Conservation (phyloP, 2,113 vertebrate genomes). For the Albula glossodonta region DNA sequence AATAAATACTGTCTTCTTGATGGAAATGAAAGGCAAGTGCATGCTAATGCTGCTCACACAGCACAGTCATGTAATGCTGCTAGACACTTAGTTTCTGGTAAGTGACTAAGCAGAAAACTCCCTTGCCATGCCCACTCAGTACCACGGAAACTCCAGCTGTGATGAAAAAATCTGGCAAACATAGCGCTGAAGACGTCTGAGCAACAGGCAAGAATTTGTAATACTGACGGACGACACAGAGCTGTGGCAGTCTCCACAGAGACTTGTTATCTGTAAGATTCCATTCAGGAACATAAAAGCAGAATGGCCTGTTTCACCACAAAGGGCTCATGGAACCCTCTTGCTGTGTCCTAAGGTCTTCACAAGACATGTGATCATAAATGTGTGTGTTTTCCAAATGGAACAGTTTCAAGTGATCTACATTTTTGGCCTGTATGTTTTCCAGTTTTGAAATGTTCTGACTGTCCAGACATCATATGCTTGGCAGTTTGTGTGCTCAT, state of each 20-base stretch:
- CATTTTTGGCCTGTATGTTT: neutral
- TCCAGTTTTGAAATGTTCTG: neutral
- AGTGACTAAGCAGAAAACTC: neutral
- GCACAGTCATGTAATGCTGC: neutral
- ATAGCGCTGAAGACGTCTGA: neutral
- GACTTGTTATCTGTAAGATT: neutral
- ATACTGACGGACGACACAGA: neutral
- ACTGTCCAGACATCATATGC: neutral
- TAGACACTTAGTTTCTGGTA: neutral
- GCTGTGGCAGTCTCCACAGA: neutral
- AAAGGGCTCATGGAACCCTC: neutral
- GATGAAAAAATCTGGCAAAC: neutral
- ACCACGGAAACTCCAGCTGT: neutral
- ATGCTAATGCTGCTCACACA: neutral
- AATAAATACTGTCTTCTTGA: neutral
- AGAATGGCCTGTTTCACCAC: neutral
- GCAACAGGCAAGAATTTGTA: neutral
- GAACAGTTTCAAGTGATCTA: neutral
- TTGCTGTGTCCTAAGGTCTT: neutral
- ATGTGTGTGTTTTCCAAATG: neutral
- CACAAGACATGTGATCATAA: neutral
- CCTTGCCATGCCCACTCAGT: neutral
- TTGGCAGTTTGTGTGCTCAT: neutral
- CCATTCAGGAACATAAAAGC: neutral
- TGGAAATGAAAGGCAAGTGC: neutral